Percentiles rank a stretch among this genome's conserved stretches.
Evolutionary conservation across 1,140 invertebrate genomes (phyloP).

Genomic region (Ceratina japonica): DNA sequence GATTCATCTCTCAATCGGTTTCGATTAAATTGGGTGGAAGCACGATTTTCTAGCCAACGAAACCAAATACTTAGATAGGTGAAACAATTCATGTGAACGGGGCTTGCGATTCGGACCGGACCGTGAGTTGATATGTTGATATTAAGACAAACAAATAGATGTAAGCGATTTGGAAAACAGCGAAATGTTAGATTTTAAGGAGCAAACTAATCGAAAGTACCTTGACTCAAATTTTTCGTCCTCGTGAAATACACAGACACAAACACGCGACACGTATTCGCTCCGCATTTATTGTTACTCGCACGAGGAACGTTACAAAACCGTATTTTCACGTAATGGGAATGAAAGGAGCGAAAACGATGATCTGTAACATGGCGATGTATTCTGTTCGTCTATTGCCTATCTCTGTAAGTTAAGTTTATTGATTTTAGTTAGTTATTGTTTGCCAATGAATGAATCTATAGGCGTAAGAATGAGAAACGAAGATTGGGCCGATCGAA

Average conservation of each 20-base stretch:
- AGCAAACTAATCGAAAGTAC: slow-evolving; percentile 39
- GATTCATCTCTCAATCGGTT: not conserved
- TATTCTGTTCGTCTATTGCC: slow-evolving; percentile 35
- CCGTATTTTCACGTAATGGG: slow-evolving; percentile 34
- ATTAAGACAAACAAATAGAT: too few relatives aligned
- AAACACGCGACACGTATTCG: not conserved
- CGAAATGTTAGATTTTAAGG: slow-evolving; percentile 3
- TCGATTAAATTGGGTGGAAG: not conserved
- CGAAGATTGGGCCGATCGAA: slow-evolving; percentile 5
- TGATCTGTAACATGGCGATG: slow-evolving; percentile 29
- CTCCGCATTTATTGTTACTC: not conserved
- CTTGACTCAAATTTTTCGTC: slow-evolving; percentile 22
- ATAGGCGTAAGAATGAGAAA: not conserved
- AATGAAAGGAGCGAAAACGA: not conserved
- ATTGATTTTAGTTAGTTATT: not conserved
- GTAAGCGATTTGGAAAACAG: not conserved
- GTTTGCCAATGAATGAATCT: not conserved
- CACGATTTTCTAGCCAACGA: slow-evolving; percentile 15
- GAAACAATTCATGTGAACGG: not conserved
- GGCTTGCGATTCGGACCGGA: not conserved
- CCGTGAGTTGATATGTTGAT: not conserved
- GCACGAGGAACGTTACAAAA: not conserved
- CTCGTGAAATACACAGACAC: not conserved
- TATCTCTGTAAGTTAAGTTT: slow-evolving; percentile 23
- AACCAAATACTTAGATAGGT: slow-evolving; percentile 22